Conservation (phyloP, 1,140 invertebrate genomes). For the Apis mellifera region DNA sequence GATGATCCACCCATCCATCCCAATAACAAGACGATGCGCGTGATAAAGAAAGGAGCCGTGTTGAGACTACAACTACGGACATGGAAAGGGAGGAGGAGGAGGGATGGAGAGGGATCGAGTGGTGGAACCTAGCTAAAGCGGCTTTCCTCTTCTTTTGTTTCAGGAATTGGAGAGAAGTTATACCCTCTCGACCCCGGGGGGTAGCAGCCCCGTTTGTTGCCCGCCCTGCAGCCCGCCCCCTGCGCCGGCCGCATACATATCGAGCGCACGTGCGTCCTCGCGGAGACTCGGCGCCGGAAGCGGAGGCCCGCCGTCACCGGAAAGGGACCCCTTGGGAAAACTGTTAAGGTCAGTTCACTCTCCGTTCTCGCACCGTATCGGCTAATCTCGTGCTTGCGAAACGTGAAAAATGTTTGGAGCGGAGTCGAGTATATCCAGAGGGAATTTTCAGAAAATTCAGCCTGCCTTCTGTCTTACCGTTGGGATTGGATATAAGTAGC, state of each 20-base stretch:
- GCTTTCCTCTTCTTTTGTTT: slow-evolving; percentile 56
- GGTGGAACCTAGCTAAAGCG: slow-evolving; percentile 1
- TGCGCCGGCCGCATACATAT: slow-evolving; percentile 75
- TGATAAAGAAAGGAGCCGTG: not conserved
- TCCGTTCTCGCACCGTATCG: not conserved
- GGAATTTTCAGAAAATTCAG: not conserved
- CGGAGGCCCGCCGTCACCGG: slow-evolving; percentile 72
- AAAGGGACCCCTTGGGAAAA: slow-evolving; percentile 76
- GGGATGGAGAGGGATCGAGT: too few relatives aligned
- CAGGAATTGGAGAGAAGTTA: slow-evolving; percentile 75
- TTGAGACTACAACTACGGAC: slow-evolving; percentile 13
- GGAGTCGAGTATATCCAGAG: not conserved
- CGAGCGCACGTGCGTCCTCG: slow-evolving; percentile 76
- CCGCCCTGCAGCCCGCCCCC: slow-evolving; percentile 74
- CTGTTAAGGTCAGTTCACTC: slow-evolving; percentile 68
- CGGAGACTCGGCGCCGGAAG: slow-evolving; percentile 69
- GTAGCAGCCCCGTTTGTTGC: slow-evolving; percentile 72
- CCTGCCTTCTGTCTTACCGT: not conserved
- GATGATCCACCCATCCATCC: too few relatives aligned
- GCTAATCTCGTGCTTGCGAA: not conserved
- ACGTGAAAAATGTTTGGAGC: slow-evolving; percentile 15
- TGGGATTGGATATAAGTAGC: not conserved
- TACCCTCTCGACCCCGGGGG: slow-evolving; percentile 72
- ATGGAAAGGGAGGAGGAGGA: not conserved
- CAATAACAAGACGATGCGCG: not conserved